Conservation (phyloP, 2,113 vertebrate genomes). For the Shinisaurus crocodilurus region DNA sequence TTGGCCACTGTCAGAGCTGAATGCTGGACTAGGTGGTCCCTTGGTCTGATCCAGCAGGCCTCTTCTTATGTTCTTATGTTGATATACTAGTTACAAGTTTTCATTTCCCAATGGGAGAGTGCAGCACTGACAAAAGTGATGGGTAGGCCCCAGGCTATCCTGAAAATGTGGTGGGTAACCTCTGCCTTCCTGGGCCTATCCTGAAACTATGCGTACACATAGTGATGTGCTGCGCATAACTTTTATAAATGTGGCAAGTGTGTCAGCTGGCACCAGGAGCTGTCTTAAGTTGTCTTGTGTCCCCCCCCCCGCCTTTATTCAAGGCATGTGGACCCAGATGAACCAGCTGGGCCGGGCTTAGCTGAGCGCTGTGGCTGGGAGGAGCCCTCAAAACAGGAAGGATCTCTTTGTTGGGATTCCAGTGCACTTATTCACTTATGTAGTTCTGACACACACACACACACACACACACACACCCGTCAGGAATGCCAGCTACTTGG, state of each 20-base stretch:
- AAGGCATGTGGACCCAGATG: background rate
- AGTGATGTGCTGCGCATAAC: background rate
- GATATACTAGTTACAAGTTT: background rate
- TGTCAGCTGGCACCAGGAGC: background rate
- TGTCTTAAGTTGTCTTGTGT: too few relatives aligned
- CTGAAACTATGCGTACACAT: background rate
- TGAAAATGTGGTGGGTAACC: too few relatives aligned
- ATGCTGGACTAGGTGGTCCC: too few relatives aligned
- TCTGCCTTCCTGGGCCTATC: too few relatives aligned
- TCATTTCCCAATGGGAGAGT: background rate
- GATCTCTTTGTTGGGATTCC: conserved; percentile 6
- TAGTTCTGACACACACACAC: background rate
- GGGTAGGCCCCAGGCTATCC: too few relatives aligned
- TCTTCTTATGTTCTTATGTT: too few relatives aligned
- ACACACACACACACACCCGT: background rate
- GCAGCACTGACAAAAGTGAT: background rate
- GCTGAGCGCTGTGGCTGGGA: background rate
- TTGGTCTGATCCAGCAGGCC: too few relatives aligned
- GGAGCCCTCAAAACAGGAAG: conserved; percentile 10
- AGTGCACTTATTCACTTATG: background rate
- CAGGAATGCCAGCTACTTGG: background rate
- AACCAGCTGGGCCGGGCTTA: background rate
- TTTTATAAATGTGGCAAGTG: background rate
- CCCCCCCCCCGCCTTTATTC: too few relatives aligned
- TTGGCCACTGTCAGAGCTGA: too few relatives aligned